Evolutionary conservation across 2,113 vertebrate genomes (phyloP).

Genomic region (Campylomormyrus tamandua): DNA sequence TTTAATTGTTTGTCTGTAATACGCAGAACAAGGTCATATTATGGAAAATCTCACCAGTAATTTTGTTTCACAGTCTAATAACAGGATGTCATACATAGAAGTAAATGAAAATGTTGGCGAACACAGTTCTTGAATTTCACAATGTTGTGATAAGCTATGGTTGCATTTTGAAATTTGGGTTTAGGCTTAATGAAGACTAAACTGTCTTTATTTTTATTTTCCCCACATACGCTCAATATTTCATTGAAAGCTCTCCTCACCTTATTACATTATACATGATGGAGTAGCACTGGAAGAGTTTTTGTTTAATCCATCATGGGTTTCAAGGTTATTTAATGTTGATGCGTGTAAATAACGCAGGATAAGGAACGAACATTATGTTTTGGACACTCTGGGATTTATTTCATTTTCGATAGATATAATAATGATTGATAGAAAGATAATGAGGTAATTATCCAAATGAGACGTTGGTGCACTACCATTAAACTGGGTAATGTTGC

Average conservation of each 20-base stretch:
- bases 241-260: conserved; percentile 9
- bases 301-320: conserved; percentile 40
- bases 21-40: background rate
- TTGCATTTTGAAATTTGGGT: background rate
- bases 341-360: conserved; percentile 36
- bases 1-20: background rate
- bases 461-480: conserved; percentile 28
- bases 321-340: conserved; percentile 31
- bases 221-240: background rate
- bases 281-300: conserved; percentile 31
- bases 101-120: background rate
- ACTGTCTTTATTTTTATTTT: background rate
- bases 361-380: conserved; percentile 20
- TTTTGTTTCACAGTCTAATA: background rate
- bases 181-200: background rate
- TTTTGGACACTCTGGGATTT: conserved; percentile 33
- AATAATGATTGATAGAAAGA: conserved; percentile 39
- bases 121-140: background rate
- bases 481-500: conserved; percentile 51
- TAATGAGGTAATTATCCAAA: conserved; percentile 50
- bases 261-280: conserved; percentile 32
- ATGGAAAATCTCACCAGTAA: background rate
- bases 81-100: background rate
- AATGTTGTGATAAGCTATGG: background rate
- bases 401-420: conserved; percentile 24